Evolutionary conservation across 1,140 invertebrate genomes (phyloP).

Genomic region (Drosophila nannoptera): DNA sequence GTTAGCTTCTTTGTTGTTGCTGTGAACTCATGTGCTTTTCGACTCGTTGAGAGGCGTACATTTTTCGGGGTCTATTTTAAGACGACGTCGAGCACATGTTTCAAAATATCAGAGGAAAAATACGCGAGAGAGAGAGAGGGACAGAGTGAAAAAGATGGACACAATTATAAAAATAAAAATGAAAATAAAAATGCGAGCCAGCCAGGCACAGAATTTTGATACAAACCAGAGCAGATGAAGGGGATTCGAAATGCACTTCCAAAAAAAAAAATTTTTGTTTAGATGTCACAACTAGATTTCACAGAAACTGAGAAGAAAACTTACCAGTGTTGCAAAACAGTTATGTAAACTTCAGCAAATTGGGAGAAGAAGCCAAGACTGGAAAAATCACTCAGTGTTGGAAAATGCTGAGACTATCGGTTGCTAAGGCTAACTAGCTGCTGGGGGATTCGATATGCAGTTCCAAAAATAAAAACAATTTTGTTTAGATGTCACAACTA

Average conservation of each 20-base stretch:
- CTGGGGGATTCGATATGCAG: too few relatives aligned
- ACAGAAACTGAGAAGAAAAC: too few relatives aligned
- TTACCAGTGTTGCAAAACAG: too few relatives aligned
- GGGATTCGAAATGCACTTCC: constrained; percentile 23
- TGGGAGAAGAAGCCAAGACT: too few relatives aligned
- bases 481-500: too few relatives aligned
- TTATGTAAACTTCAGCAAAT: too few relatives aligned
- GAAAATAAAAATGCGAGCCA: constrained; percentile 36
- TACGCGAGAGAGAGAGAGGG: constrained; percentile 23
- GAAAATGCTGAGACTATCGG: background rate
- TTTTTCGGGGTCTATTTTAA: constrained; percentile 61
- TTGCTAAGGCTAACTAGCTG: background rate
- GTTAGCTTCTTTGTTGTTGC: constrained; percentile 1
- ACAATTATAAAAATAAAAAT: constrained; percentile 35
- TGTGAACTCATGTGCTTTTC: constrained; percentile 20
- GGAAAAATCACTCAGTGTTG: too few relatives aligned
- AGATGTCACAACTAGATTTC: too few relatives aligned
- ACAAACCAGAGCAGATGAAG: constrained; percentile 37
- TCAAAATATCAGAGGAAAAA: constrained; percentile 70
- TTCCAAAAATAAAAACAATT: too few relatives aligned
- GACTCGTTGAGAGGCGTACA: constrained; percentile 29
- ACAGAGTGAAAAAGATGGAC: constrained; percentile 22
- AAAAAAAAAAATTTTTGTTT: background rate
- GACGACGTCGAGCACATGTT: constrained; percentile 65
- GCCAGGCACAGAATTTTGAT: constrained; percentile 32